These are phyloP conservation scores for Catocala nupta DNA, from an alignment of 2,888 invertebrate species.

Conservation along the genomic window DNA sequence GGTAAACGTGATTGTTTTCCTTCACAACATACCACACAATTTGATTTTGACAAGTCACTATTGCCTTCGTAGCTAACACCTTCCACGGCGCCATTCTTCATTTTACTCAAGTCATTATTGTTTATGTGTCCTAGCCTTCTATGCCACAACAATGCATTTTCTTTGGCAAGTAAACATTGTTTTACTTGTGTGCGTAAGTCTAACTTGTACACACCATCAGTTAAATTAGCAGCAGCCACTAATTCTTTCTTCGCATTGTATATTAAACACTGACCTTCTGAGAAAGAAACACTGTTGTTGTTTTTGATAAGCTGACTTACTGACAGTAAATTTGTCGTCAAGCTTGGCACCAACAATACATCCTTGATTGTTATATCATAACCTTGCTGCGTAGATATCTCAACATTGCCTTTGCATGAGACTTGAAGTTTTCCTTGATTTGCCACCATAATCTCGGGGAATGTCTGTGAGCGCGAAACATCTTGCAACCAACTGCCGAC, in stretches of 20 bases:
- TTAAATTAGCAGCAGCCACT: conserved; percentile 24
- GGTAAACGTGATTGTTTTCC: conserved; percentile 38
- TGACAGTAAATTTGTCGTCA: conserved; percentile 34
- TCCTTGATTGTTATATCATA: conserved; percentile 26
- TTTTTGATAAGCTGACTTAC: conserved; percentile 42
- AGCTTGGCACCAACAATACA: conserved; percentile 43
- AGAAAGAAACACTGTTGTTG: conserved; percentile 30
- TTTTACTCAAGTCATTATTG: conserved; percentile 17
- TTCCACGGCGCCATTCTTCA: neutral
- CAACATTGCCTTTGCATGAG: conserved; percentile 31
- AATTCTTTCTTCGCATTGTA: conserved; percentile 23
- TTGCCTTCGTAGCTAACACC: conserved; percentile 19
- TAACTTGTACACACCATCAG: conserved; percentile 38
- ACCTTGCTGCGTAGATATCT: conserved; percentile 33
- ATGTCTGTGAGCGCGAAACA: neutral
- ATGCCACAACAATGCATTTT: too few relatives aligned
- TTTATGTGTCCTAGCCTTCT: conserved; percentile 21
- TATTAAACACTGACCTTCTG: conserved; percentile 10
- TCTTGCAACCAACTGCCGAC: conserved; percentile 18
- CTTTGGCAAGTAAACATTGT: conserved; percentile 2
- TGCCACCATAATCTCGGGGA: conserved; percentile 37
- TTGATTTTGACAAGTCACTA: conserved; percentile 17
- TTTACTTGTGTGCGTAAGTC: too few relatives aligned
- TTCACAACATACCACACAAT: conserved; percentile 41
- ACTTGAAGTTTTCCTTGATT: conserved; percentile 33